Percentiles rank a stretch among this genome's conserved stretches.
These are phyloP conservation scores for Mobula birostris DNA, from an alignment of 2,113 vertebrate genomes.

Conservation along the genomic window DNA sequence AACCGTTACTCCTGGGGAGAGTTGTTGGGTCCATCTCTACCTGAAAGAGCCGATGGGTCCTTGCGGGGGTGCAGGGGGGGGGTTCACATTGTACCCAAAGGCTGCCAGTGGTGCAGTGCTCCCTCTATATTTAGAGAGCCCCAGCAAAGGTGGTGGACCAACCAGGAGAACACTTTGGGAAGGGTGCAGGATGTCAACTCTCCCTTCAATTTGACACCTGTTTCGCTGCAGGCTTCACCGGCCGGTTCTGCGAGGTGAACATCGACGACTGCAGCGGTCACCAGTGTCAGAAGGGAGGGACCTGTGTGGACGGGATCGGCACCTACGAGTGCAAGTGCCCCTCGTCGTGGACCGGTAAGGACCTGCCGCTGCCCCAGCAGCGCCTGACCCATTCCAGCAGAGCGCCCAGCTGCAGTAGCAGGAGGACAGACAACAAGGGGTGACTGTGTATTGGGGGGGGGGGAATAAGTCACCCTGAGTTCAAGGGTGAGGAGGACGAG, in stretches of 20 bases:
- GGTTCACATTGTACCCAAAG: no score
- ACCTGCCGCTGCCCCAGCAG: no score
- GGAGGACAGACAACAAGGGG: not conserved
- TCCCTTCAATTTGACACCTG: not conserved
- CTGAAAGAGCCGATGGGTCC: no score
- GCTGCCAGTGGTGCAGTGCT: no score
- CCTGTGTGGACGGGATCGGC: slow-evolving; percentile 48
- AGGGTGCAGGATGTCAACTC: no score
- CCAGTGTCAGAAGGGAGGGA: slow-evolving; percentile 49
- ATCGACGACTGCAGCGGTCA: slow-evolving; percentile 48
- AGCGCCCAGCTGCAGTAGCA: not conserved
- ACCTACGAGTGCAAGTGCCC: slow-evolving; percentile 52
- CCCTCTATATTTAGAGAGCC: not conserved
- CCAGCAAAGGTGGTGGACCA: not conserved
- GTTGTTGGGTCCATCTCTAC: no score
- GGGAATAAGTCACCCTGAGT: not conserved
- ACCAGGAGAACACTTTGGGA: no score
- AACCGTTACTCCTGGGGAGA: no score
- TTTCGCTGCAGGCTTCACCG: slow-evolving; percentile 49
- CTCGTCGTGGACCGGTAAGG: slow-evolving; percentile 50
- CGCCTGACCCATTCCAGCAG: not conserved
- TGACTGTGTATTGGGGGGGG: not conserved
- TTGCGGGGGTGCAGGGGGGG: no score
- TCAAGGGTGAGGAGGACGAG: not conserved
- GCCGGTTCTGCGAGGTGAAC: slow-evolving; percentile 49